Conservation (phyloP, 2,113 vertebrate species). For the Centropristis striata region DNA sequence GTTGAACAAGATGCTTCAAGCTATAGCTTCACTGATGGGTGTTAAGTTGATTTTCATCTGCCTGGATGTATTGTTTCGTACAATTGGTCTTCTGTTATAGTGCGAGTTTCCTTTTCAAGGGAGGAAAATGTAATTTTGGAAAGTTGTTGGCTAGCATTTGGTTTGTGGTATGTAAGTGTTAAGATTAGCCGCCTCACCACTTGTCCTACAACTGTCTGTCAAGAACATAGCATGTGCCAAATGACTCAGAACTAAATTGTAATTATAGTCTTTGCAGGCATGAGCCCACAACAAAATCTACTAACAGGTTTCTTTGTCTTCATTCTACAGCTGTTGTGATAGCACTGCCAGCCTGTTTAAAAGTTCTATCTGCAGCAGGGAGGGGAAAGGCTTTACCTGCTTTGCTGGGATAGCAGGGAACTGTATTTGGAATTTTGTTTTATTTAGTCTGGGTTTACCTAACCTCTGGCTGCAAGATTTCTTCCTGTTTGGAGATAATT, state of each 20-base stretch:
- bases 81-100: not conserved
- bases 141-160: slow-evolving; percentile 12
- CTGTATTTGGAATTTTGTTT: slow-evolving; percentile 27
- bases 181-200: slow-evolving; percentile 41
- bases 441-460: slow-evolving; percentile 56
- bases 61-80: not conserved
- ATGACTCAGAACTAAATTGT: slow-evolving; percentile 70
- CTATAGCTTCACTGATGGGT: not conserved
- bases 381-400: slow-evolving; percentile 33
- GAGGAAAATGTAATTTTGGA: slow-evolving; percentile 20
- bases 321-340: slow-evolving; percentile 65
- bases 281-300: slow-evolving; percentile 64
- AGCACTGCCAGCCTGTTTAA: slow-evolving; percentile 52
- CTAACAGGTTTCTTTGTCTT: slow-evolving; percentile 71
- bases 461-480: slow-evolving; percentile 41
- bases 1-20: not conserved
- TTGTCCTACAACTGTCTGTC: slow-evolving; percentile 61
- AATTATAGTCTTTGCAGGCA: slow-evolving; percentile 69
- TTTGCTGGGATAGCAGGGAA: not conserved
- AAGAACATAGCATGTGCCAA: slow-evolving; percentile 57
- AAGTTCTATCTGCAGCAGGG: slow-evolving; percentile 39
- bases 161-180: slow-evolving; percentile 36
- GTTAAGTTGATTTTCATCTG: not conserved
- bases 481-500: slow-evolving; percentile 55
- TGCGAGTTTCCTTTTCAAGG: not conserved